These are phyloP conservation scores for Hormaphis cornu DNA, from an alignment of 1,140 invertebrate genomes.

Conservation along the genomic window DNA sequence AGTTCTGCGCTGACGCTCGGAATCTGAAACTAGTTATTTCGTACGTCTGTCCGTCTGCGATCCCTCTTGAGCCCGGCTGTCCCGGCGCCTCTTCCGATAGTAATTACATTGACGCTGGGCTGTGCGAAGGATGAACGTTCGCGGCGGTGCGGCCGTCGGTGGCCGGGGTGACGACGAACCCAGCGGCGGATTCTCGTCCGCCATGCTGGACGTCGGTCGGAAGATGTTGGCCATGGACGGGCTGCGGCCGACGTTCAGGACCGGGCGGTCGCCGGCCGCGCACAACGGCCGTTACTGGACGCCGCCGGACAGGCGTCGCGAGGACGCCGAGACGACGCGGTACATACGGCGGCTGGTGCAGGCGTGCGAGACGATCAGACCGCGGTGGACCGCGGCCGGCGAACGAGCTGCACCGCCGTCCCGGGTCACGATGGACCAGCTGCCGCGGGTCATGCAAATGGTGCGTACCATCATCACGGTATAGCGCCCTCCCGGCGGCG, in stretches of 20 bases:
- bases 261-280: constrained; percentile 12
- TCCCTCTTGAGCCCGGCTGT: too few species aligned
- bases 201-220: neutral
- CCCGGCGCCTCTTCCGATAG: too few species aligned
- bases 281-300: constrained; percentile 42
- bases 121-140: constrained; percentile 15
- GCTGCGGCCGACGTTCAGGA: neutral
- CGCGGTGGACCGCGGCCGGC: constrained; percentile 37
- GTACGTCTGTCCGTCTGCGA: too few species aligned
- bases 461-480: constrained; percentile 35
- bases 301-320: constrained; percentile 44
- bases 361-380: constrained; percentile 1
- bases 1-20: too few species aligned
- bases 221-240: neutral
- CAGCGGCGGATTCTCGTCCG: neutral
- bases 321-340: constrained; percentile 44
- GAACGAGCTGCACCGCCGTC: neutral
- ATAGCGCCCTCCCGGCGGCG: too few species aligned
- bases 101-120: too few species aligned
- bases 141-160: neutral
- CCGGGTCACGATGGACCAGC: constrained; percentile 42
- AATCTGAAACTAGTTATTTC: too few species aligned
- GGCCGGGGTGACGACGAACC: neutral
- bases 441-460: constrained; percentile 45
- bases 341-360: constrained; percentile 44